Evolutionary conservation across 2,888 invertebrate species (phyloP), one percentile per base, ranked within the genome.

Genomic region (Thyatira batis): DNA sequence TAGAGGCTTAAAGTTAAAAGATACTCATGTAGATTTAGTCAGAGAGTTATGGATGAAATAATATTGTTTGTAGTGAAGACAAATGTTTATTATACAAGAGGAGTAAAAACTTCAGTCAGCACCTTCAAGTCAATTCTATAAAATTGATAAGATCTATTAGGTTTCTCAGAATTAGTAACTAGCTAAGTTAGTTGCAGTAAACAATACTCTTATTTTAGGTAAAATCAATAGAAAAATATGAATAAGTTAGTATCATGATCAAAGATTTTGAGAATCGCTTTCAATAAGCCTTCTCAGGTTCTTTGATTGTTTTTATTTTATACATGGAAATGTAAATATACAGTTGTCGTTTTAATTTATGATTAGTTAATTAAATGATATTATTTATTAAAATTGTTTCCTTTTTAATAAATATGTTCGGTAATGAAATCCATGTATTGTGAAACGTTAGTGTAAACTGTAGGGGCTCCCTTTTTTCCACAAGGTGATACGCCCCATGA

Each of bases 401-500:
- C 49, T 54, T 64, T 67, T 53, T 63, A 61, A 58, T 78, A 61
- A 27, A 82, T 66, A 58, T 80, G 61, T 57, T 73, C 61, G 60
- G 82, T 71, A 10, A 93, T 92, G 63, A 92, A 93, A 61, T 90
- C 85, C 46, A 91, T 70, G 60, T 92, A 93, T 20, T 79, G 75
- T 3, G 89, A 84, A 0, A 93, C 92, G 62, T 92, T 92, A 0
- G 93, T 93, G 62, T 91, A 93, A 1, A 93, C 92, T 0, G 93
- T 92, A 0, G 93, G 93, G 2, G 92, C 90, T 3, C 92, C 92
- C 52, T 67, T 76, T 46, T 81, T 76, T 1, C 93, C 93, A 67
- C 93, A 93, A 0, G 93, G 93, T 0, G 80, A 77, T 1, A 90
- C 71, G 0, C 93, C 93, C 93, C 93, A 94, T 0, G 93, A 94